phyloP scores from a whole-genome alignment of 2,888 invertebrate genomes.

The Andrena bicolor region DNA sequence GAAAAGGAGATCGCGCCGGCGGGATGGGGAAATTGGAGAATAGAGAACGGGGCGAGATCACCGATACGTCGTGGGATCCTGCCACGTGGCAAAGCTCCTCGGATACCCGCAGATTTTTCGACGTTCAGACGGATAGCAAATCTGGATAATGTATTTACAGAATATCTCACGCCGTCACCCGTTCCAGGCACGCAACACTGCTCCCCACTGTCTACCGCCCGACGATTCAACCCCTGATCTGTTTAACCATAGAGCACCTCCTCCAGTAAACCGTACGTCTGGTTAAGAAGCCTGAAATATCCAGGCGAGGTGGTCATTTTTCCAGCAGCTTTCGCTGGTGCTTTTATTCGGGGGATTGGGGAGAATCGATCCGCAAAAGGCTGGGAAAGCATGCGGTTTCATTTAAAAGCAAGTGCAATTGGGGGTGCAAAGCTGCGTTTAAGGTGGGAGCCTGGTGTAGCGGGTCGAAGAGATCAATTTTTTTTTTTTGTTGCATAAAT shows the following conservation, averaged over 20 bases:
- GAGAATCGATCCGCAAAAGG: too few species aligned
- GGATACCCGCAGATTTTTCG: constrained; percentile 70
- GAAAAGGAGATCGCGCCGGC: constrained; percentile 8
- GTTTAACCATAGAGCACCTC: too few species aligned
- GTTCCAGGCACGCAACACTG: constrained; percentile 36
- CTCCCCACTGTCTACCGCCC: not conserved
- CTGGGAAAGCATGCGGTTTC: not conserved
- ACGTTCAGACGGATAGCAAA: constrained; percentile 70
- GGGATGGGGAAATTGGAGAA: constrained; percentile 17
- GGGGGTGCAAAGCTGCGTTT: too few species aligned
- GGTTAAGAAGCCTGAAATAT: too few species aligned
- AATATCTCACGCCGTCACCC: constrained; percentile 56
- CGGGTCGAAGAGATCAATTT: too few species aligned
- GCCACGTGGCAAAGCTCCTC: constrained; percentile 67
- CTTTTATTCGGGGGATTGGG: too few species aligned
- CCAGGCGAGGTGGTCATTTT: too few species aligned
- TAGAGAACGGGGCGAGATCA: constrained; percentile 25
- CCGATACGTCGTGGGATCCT: constrained; percentile 66
- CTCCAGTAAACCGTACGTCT: not conserved
- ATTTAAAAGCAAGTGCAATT: not conserved
- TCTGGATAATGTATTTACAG: constrained; percentile 79
- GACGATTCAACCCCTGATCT: too few species aligned
- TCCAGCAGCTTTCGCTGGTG: too few species aligned
- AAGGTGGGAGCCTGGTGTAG: too few species aligned
- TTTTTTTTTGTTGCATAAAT: too few species aligned